These are phyloP conservation scores for Ceraclea dissimilis DNA, from an alignment of 2,888 invertebrate genomes.

Conservation along the genomic window DNA sequence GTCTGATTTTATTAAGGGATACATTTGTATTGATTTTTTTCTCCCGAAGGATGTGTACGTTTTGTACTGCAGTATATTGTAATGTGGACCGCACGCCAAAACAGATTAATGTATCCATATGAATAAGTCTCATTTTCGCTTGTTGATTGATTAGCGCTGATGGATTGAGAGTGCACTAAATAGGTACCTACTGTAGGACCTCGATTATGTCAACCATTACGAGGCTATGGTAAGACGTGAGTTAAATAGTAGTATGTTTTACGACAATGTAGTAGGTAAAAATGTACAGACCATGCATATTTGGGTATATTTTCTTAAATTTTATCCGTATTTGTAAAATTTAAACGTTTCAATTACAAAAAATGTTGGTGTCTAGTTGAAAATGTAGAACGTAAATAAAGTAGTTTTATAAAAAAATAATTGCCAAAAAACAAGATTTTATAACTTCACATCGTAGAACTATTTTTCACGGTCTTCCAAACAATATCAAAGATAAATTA, in stretches of 20 bases:
- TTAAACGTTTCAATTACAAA: background rate
- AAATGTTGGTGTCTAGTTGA: too few species aligned
- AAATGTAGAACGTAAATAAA: too few species aligned
- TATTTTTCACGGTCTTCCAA: too few species aligned
- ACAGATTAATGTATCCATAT: background rate
- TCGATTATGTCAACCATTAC: background rate
- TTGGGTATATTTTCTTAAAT: too few species aligned
- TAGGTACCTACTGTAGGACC: background rate
- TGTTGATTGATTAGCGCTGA: background rate
- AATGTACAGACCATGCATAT: too few species aligned
- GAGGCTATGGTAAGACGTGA: background rate
- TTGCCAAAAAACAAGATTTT: too few species aligned
- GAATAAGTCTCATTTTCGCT: conserved; percentile 5
- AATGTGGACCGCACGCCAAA: conserved; percentile 8
- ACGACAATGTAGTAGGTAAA: background rate
- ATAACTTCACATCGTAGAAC: too few species aligned
- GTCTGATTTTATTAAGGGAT: background rate
- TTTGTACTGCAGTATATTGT: background rate
- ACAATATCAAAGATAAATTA: too few species aligned
- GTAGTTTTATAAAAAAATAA: too few species aligned
- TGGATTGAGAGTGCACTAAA: background rate
- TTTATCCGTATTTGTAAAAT: background rate
- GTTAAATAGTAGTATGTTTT: background rate
- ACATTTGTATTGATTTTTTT: conserved; percentile 6
- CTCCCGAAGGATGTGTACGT: background rate